phyloP scores from a whole-genome alignment of 2,888 invertebrate species.

The Cantharis lateralis region DNA sequence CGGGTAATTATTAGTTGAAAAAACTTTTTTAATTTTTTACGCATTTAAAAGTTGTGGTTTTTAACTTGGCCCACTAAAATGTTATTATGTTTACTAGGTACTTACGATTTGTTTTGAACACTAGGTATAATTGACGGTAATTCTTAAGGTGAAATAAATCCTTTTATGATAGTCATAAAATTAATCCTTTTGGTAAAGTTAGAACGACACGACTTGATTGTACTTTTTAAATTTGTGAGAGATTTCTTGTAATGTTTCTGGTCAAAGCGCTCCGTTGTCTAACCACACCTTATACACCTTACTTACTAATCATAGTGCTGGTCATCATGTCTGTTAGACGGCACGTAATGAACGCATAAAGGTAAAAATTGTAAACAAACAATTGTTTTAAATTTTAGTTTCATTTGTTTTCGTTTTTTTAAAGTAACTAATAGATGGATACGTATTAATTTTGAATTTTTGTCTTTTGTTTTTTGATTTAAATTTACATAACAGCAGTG shows the following conservation, averaged over 20 bases:
- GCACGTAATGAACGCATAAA: not conserved
- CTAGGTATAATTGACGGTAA: not conserved
- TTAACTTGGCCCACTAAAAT: not conserved
- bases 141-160: not conserved
- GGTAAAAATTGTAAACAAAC: not conserved
- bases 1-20: not conserved
- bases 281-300: not conserved
- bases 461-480: too few species aligned
- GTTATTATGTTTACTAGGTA: not conserved
- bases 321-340: not conserved
- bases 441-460: too few species aligned
- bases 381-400: not conserved
- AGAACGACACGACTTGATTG: not conserved
- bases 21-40: not conserved
- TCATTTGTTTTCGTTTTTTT: not conserved
- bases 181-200: not conserved
- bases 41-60: not conserved
- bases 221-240: not conserved
- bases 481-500: too few species aligned
- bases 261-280: not conserved
- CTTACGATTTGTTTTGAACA: not conserved
- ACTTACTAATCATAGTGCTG: not conserved
- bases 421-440: not conserved
- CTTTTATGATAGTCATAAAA: not conserved
- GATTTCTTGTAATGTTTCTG: not conserved